Evolutionary conservation across 1,140 invertebrate species (phyloP).

Genomic region (Choristoneura fumiferana): DNA sequence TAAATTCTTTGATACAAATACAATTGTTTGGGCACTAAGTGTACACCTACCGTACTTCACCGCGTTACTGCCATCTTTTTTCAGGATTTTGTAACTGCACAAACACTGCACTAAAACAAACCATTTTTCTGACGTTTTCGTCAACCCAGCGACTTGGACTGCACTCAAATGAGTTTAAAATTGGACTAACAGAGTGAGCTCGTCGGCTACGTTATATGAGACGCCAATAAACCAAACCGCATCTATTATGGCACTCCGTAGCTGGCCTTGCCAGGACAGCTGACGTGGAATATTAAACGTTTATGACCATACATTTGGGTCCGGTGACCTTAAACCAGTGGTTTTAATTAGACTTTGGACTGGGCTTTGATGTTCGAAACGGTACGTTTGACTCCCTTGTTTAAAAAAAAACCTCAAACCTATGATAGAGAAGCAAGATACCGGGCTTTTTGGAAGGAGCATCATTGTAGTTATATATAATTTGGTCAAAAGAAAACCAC

Average conservation of each 20-base stretch:
- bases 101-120: background rate
- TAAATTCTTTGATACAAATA: no score
- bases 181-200: constrained; percentile 64
- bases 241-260: constrained; percentile 66
- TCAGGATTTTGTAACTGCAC: background rate
- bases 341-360: constrained; percentile 20
- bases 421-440: no score
- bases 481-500: no score
- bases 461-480: no score
- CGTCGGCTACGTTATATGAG: constrained; percentile 68
- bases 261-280: no score
- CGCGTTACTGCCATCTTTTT: no score
- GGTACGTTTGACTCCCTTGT: no score
- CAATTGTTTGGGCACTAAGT: no score
- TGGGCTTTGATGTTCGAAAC: background rate
- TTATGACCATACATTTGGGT: constrained; percentile 61
- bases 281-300: constrained; percentile 71
- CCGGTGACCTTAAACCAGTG: constrained; percentile 52
- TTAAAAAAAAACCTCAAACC: no score
- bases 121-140: background rate
- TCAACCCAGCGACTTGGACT: constrained; percentile 35
- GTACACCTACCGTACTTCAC: no score
- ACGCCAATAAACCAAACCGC: constrained; percentile 72
- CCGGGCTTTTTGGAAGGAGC: no score
- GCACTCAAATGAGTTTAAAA: constrained; percentile 65